Percentiles rank a stretch among this genome's conserved stretches.
Evolutionary conservation across 2,113 vertebrate genomes (phyloP).

Genomic region (Vidua chalybeata): DNA sequence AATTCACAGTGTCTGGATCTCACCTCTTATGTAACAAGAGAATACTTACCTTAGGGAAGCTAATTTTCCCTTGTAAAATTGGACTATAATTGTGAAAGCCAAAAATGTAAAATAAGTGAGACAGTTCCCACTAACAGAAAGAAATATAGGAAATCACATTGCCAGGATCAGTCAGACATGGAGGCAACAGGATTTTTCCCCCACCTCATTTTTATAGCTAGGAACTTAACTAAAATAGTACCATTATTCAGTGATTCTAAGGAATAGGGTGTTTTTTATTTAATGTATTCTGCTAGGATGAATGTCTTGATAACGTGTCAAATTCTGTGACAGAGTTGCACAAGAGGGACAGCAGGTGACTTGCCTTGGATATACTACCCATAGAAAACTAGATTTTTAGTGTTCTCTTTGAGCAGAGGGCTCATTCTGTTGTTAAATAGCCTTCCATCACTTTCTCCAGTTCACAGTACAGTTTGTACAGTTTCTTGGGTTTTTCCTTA

Average conservation of each 20-base stretch:
- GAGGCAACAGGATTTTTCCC: background rate
- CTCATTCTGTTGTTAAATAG: background rate
- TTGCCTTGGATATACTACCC: background rate
- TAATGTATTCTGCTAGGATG: background rate
- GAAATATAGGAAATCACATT: background rate
- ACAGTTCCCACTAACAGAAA: conserved; percentile 28
- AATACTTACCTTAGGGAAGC: conserved; percentile 49
- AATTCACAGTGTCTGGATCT: conserved; percentile 68
- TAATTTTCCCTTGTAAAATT: conserved; percentile 67
- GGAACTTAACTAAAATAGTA: background rate
- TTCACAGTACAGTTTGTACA: background rate
- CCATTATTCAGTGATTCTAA: background rate
- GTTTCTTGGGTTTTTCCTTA: background rate
- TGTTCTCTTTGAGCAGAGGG: background rate
- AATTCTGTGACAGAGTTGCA: background rate
- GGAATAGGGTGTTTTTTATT: rapidly evolving
- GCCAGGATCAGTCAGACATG: conserved; percentile 29
- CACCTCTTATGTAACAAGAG: conserved; percentile 56
- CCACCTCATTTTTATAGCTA: background rate
- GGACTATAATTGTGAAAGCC: conserved; percentile 40
- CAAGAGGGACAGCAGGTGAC: background rate
- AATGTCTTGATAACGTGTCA: background rate
- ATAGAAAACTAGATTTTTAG: background rate
- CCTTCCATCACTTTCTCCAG: background rate
- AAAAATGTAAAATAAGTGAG: conserved; percentile 60